phyloP scores from a whole-genome alignment of 35 echinoderm and acorn worm species.

The Lytechinus pictus region DNA sequence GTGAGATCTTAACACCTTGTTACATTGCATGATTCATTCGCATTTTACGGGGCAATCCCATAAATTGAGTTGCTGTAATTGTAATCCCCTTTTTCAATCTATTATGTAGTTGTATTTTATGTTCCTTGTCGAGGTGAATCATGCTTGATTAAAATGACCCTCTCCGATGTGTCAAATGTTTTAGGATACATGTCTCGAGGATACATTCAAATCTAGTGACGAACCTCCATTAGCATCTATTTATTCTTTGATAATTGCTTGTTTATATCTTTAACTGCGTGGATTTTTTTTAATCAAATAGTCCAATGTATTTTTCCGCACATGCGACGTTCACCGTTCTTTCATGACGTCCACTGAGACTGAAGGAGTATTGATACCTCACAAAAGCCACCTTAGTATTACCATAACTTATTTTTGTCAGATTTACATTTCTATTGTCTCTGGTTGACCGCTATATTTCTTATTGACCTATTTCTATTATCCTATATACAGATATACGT shows the following conservation, averaged over 20 bases:
- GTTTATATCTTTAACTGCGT: not conserved
- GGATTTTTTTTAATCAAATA: too few species aligned
- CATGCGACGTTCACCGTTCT: not conserved
- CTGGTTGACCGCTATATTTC: too few species aligned
- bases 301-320: too few species aligned
- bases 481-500: not conserved
- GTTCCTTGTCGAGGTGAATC: not conserved
- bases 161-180: not conserved
- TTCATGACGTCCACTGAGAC: too few species aligned
- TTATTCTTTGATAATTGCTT: not conserved
- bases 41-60: not conserved
- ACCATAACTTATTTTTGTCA: too few species aligned
- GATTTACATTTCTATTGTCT: too few species aligned
- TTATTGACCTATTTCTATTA: not conserved
- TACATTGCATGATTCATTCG: not conserved
- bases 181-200: not conserved
- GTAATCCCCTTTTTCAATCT: not conserved
- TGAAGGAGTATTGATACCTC: too few species aligned
- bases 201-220: not conserved
- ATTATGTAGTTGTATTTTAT: not conserved
- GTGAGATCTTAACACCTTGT: slow-evolving; percentile 1
- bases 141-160: not conserved
- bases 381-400: too few species aligned
- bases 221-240: not conserved
- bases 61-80: not conserved